A percentile compares a stretch with the other conserved stretches of the same genome.
Evolutionary conservation across 2,113 vertebrate genomes (phyloP).

Genomic region (Neomonachus schauinslandi): DNA sequence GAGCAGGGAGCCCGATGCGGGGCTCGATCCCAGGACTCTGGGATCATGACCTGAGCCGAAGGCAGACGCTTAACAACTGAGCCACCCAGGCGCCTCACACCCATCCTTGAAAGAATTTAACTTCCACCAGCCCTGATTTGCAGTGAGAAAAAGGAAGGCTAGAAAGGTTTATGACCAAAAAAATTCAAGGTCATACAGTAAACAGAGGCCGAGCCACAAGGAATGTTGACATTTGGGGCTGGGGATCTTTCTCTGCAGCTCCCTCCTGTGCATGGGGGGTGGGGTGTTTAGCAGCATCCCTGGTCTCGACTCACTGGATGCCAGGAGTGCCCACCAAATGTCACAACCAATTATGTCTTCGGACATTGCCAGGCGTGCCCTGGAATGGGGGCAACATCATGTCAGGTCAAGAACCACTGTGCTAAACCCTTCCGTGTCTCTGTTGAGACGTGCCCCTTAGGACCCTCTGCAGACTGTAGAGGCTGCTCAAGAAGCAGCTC

Average conservation of each 20-base stretch:
- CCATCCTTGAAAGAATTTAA: too few species aligned
- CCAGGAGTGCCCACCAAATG: neutral
- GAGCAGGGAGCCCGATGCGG: too few species aligned
- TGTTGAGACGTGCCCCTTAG: neutral
- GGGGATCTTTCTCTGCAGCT: rapidly evolving
- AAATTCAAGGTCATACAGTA: neutral
- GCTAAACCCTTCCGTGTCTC: neutral
- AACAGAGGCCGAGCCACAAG: neutral
- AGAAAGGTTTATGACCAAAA: neutral
- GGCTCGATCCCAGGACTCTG: too few species aligned
- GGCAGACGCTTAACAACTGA: too few species aligned
- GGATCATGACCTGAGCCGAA: too few species aligned
- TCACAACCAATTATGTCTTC: neutral
- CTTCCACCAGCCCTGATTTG: neutral
- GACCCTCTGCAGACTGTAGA: neutral
- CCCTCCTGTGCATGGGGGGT: rapidly evolving
- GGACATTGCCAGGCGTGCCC: neutral
- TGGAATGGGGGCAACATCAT: neutral
- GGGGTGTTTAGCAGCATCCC: neutral
- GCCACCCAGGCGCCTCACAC: neutral
- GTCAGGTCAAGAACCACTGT: neutral
- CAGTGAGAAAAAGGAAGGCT: neutral
- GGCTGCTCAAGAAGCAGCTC: neutral
- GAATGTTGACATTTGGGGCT: rapidly evolving
- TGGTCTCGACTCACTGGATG: too few species aligned